Evolutionary conservation across 2,797 vertebrate species (phyloP).

Genomic region (Neostethus bicornis): DNA sequence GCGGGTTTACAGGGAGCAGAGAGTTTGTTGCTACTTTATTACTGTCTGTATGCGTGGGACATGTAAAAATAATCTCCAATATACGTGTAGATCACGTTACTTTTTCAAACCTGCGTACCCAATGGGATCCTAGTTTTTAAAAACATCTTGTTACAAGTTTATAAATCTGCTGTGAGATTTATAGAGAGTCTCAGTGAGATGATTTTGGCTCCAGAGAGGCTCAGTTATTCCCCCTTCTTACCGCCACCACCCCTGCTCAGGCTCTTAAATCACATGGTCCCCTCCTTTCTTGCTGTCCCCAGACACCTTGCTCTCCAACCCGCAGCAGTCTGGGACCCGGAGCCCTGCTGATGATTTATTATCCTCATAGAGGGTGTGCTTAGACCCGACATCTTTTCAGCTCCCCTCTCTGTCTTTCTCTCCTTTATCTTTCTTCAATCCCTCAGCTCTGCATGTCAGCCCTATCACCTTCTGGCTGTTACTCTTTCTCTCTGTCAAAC

Average conservation of each 20-base stretch:
- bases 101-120: background rate
- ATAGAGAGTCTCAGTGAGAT: conserved; percentile 3
- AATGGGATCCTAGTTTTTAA: background rate
- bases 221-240: conserved; percentile 52
- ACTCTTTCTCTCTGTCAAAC: conserved; percentile 28
- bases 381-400: conserved; percentile 42
- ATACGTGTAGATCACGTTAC: conserved; percentile 1
- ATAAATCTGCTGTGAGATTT: conserved; percentile 9
- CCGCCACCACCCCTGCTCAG: conserved; percentile 29
- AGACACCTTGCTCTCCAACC: conserved; percentile 55
- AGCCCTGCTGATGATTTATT: conserved; percentile 68
- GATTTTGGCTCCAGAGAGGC: conserved; percentile 37
- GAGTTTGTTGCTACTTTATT: conserved; percentile 6
- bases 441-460: conserved; percentile 30
- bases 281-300: conserved; percentile 55
- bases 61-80: conserved; percentile 9
- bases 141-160: background rate
- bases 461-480: conserved; percentile 21
- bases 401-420: conserved; percentile 46
- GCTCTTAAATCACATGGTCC: conserved; percentile 66
- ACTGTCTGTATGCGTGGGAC: conserved; percentile 7
- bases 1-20: background rate
- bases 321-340: conserved; percentile 48
- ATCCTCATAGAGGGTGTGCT: conserved; percentile 27
- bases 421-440: conserved; percentile 48